Evolutionary conservation across 2,113 vertebrate genomes (phyloP), one percentile per base, ranked within the genome.

Genomic region (Paralichthys olivaceus): DNA sequence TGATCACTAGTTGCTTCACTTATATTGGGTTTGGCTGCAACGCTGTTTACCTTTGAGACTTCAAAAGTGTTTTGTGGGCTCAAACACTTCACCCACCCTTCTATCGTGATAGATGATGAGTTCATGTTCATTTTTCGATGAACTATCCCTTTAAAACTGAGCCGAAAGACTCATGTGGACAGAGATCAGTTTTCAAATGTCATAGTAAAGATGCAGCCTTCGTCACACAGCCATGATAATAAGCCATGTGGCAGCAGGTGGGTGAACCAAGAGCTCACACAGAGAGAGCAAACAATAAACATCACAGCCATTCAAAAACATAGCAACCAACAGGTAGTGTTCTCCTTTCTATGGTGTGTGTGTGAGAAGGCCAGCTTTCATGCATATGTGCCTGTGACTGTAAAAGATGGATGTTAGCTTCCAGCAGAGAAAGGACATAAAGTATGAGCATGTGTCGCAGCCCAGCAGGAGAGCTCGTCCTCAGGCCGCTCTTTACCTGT

Each of bases 401-500:
- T 71, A 72, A 69, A 80, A 49, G 61, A 34, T 69, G 49, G 73
- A 75, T 53, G 58, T 47, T 23, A 51, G 65, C 65, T 75, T 73
- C 74, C 49, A 69, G 45, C 59, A 70, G 70, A 81, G 85, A 81
- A 80, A 85, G 76, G 72, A 19, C 62, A 77, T 61, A 69, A 71
- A 45, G 66, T 74, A 53, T 55, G 84, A 72, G 78, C 77, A 71
- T 76, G 69, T 89, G 84, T 81, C 45, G 7, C 13, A 0, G 64
- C 77, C 59, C 84, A 57, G 84, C 77, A 61, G 85, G 87, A 56
- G 60, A 85, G 77, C 74, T 74, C 14, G 62, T 92, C 94, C 93
- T 84, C 66, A 64, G 90, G 93, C 83, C 9, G 7, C 29, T 71
- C 61, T 86, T 49, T 69, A 92, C 89, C 90, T 90, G 86, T 66